Conservation (phyloP, 2,797 vertebrate genomes). For the Acanthurus lineatus region DNA sequence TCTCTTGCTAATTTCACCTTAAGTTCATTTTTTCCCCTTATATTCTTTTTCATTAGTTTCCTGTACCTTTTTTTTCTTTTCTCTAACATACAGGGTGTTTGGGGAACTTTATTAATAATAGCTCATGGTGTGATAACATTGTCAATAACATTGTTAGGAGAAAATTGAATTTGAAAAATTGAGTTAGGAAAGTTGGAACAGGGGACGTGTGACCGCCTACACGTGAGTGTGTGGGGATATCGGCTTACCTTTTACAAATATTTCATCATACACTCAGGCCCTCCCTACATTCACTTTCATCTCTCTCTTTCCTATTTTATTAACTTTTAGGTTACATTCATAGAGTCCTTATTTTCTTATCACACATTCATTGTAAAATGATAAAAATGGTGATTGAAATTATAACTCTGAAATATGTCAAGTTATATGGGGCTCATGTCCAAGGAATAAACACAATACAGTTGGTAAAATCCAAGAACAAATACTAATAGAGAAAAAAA, state of each 20-base stretch:
- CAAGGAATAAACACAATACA: neutral
- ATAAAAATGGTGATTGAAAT: conserved; percentile 1
- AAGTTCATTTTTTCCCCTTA: neutral
- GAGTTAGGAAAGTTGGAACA: conserved; percentile 78
- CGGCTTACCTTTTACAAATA: conserved; percentile 73
- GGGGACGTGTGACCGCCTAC: conserved; percentile 59
- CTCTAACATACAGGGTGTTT: conserved; percentile 60
- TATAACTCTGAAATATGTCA: neutral
- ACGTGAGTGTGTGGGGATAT: conserved; percentile 72
- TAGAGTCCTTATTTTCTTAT: conserved; percentile 14
- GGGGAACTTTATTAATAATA: conserved; percentile 69
- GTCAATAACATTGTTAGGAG: conserved; percentile 80
- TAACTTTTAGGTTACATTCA: conserved; percentile 23
- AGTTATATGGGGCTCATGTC: neutral
- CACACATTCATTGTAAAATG: neutral
- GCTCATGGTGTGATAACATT: conserved; percentile 73
- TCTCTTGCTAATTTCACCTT: conserved; percentile 12
- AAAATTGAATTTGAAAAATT: conserved; percentile 85
- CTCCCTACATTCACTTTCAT: conserved; percentile 35
- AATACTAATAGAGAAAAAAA: neutral
- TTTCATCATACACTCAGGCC: conserved; percentile 61
- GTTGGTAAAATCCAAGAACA: neutral
- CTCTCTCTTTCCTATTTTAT: conserved; percentile 19
- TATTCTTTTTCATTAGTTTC: conserved; percentile 15
- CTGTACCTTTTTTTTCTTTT: conserved; percentile 26